Percentiles rank a stretch among this genome's conserved stretches.
phyloP scores from a whole-genome alignment of 1,140 invertebrate species.

The Trichogramma pretiosum region DNA sequence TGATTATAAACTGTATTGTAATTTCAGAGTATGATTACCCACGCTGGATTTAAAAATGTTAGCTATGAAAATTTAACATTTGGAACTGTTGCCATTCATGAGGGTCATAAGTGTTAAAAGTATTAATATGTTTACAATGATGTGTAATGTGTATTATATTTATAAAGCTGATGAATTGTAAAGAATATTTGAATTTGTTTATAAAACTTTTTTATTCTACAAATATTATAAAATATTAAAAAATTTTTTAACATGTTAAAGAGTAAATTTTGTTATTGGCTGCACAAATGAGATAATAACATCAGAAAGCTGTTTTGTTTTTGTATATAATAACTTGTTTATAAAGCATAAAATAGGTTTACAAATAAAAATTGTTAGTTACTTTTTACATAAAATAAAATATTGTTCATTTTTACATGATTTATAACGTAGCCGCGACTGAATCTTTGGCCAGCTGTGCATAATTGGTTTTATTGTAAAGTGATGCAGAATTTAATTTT shows the following conservation, averaged over 20 bases:
- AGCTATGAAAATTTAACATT: constrained; percentile 83
- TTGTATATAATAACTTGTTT: neutral
- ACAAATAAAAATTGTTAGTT: constrained; percentile 16
- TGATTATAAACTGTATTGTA: constrained; percentile 10
- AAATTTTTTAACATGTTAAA: constrained; percentile 15
- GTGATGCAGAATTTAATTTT: constrained; percentile 3
- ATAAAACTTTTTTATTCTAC: constrained; percentile 15
- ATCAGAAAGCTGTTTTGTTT: constrained; percentile 6
- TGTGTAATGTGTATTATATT: neutral
- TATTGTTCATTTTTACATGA: constrained; percentile 6
- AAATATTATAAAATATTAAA: constrained; percentile 18
- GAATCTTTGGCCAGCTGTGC: constrained; percentile 10
- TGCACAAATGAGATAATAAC: constrained; percentile 7
- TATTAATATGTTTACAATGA: neutral
- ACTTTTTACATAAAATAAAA: constrained; percentile 8
- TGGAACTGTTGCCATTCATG: constrained; percentile 88
- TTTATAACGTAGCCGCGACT: constrained; percentile 5
- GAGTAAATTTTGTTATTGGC: neutral
- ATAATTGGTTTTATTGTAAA: neutral
- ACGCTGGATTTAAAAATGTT: constrained; percentile 78
- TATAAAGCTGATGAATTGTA: neutral
- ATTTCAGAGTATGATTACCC: constrained; percentile 66
- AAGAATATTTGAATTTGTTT: constrained; percentile 3
- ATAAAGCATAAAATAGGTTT: constrained; percentile 4
- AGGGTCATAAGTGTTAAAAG: constrained; percentile 75